A percentile compares a stretch with the other conserved stretches of the same genome.
Evolutionary conservation across 2,888 invertebrate genomes (phyloP).

Genomic region (Eubasilissa splendida): DNA sequence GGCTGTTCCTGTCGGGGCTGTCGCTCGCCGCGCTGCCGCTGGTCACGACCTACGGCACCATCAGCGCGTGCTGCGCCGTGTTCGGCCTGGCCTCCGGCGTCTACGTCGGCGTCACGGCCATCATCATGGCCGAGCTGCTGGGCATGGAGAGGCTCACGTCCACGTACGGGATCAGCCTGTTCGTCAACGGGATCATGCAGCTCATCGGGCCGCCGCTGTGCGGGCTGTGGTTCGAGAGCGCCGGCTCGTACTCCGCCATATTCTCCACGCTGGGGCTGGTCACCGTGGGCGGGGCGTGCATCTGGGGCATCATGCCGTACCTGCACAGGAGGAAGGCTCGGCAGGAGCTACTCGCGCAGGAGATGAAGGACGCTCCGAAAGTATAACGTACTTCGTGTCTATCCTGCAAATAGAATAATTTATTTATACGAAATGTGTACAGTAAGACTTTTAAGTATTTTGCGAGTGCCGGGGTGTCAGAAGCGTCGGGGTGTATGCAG

Average conservation of each 20-base stretch:
- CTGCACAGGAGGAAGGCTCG: constrained; percentile 68
- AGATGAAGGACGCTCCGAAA: constrained; percentile 63
- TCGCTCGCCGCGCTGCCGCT: constrained; percentile 82
- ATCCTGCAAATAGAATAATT: too few species aligned
- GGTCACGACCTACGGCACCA: constrained; percentile 75
- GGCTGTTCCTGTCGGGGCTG: constrained; percentile 83
- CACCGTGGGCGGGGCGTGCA: constrained; percentile 79
- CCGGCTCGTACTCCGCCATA: constrained; percentile 79
- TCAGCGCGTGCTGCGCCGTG: constrained; percentile 80
- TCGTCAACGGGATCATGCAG: constrained; percentile 88
- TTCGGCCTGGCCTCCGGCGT: constrained; percentile 89
- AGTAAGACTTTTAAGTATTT: too few species aligned
- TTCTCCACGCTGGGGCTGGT: constrained; percentile 83
- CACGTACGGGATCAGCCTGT: constrained; percentile 88
- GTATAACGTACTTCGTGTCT: not conserved
- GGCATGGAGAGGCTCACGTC: constrained; percentile 89
- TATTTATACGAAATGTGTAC: too few species aligned
- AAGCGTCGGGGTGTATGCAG: too few species aligned
- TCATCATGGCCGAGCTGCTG: constrained; percentile 90
- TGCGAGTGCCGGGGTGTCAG: too few species aligned
- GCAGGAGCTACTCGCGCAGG: constrained; percentile 41
- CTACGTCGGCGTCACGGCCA: constrained; percentile 89
- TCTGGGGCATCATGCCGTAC: constrained; percentile 85
- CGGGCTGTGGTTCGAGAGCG: constrained; percentile 78
- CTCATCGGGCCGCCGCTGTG: constrained; percentile 88